Evolutionary conservation across 2,888 invertebrate genomes (phyloP).

Genomic region (Lepidocyrtoides sp.): DNA sequence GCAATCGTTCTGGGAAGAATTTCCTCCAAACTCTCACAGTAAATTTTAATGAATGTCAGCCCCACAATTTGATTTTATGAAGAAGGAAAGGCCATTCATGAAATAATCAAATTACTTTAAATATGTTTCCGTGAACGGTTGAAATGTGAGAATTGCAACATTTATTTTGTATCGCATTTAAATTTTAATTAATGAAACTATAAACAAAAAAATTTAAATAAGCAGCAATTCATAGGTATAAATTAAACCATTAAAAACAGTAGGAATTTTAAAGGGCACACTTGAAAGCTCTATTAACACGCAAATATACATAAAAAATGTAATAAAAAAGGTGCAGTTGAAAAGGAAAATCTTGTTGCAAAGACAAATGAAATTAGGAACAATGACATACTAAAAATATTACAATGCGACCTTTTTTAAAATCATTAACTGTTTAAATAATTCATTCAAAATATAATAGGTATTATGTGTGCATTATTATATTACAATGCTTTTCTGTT

Average conservation of each 20-base stretch:
- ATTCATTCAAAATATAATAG: neutral
- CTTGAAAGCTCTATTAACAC: neutral
- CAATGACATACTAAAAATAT: neutral
- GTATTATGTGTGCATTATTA: neutral
- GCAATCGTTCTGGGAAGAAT: neutral
- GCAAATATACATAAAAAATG: neutral
- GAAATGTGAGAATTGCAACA: neutral
- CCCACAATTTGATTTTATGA: neutral
- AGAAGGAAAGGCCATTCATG: neutral
- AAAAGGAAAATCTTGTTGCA: neutral
- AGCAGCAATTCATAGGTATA: neutral
- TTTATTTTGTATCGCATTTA: neutral
- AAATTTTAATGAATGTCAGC: neutral
- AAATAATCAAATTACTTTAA: conserved; percentile 6
- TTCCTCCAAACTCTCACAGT: neutral
- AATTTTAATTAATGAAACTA: neutral
- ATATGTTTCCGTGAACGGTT: conserved; percentile 10
- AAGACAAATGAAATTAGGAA: neutral
- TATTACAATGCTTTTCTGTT: neutral
- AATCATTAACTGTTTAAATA: neutral
- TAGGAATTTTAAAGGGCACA: neutral
- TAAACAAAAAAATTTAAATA: neutral
- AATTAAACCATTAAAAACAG: neutral
- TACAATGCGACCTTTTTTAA: neutral
- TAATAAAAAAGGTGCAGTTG: neutral